phyloP scores from a whole-genome alignment of 2,888 invertebrate species.

The Acrocera orbiculus region DNA sequence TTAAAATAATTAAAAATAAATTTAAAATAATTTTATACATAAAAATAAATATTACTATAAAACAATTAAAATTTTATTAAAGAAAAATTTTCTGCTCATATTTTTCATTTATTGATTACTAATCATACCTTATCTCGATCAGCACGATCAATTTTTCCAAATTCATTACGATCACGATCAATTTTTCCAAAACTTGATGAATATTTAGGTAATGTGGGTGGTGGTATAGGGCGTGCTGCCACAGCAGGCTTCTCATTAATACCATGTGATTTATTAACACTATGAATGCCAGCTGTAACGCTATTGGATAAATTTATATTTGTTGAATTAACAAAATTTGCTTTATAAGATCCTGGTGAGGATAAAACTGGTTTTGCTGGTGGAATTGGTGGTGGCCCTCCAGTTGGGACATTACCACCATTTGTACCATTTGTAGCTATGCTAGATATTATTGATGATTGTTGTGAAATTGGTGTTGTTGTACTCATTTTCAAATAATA shows the following conservation, averaged over 20 bases:
- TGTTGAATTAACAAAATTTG: slow-evolving; percentile 17
- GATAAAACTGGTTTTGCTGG: slow-evolving; percentile 18
- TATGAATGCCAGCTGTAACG: slow-evolving; percentile 18
- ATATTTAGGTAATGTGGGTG: slow-evolving; percentile 62
- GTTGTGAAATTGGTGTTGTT: slow-evolving; percentile 3
- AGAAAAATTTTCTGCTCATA: too few species aligned
- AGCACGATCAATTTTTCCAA: slow-evolving; percentile 22
- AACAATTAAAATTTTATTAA: too few species aligned
- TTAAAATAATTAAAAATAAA: too few species aligned
- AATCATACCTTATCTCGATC: slow-evolving; percentile 19
- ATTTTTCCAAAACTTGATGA: slow-evolving; percentile 58
- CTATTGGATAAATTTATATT: slow-evolving; percentile 14
- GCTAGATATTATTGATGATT: too few species aligned
- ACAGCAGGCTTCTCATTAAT: slow-evolving; percentile 25
- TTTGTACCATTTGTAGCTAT: slow-evolving; percentile 2
- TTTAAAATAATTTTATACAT: too few species aligned
- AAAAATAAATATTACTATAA: too few species aligned
- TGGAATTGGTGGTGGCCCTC: slow-evolving; percentile 17
- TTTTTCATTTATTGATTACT: too few species aligned
- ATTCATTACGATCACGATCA: slow-evolving; percentile 34
- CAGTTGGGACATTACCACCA: slow-evolving; percentile 1
- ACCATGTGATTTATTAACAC: slow-evolving; percentile 18
- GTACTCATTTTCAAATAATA: slow-evolving; percentile 7
- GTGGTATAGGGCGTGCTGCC: slow-evolving; percentile 48
- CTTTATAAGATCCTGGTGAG: slow-evolving; percentile 19